Evolutionary conservation across 2,113 vertebrate species (phyloP).

Genomic region (Bujurquina vittata): DNA sequence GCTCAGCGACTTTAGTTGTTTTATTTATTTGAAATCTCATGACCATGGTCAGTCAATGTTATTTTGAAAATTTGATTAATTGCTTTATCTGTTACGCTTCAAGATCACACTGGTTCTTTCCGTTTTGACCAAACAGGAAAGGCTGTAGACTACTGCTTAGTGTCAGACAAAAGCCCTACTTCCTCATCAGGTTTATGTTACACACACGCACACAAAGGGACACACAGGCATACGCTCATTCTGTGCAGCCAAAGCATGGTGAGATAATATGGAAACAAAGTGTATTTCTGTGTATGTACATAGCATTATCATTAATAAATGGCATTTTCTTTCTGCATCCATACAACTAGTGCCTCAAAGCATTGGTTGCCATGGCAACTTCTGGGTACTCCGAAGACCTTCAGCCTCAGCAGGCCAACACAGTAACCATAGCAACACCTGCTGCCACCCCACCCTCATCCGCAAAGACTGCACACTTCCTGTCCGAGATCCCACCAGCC

Average conservation of each 20-base stretch:
- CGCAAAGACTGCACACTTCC: slow-evolving; percentile 79
- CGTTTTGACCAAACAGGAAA: slow-evolving; percentile 55
- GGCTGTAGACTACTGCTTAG: slow-evolving; percentile 22
- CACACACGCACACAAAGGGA: neutral
- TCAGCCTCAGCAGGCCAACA: slow-evolving; percentile 83
- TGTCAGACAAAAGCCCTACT: slow-evolving; percentile 60
- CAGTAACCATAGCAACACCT: slow-evolving; percentile 78
- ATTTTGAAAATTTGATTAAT: neutral
- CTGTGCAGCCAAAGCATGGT: neutral
- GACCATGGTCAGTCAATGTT: neutral
- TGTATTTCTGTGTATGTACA: neutral
- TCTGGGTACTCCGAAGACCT: slow-evolving; percentile 88
- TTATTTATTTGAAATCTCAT: neutral
- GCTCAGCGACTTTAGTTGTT: neutral
- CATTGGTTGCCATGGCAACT: slow-evolving; percentile 87
- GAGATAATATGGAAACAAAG: neutral
- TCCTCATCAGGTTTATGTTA: slow-evolving; percentile 49
- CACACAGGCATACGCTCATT: neutral
- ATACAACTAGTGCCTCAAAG: slow-evolving; percentile 52
- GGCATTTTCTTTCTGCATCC: slow-evolving; percentile 36
- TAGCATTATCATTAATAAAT: slow-evolving; percentile 35
- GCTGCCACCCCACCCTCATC: slow-evolving; percentile 69
- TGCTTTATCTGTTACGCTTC: neutral
- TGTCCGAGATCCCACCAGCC: slow-evolving; percentile 79
- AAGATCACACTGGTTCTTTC: neutral